phyloP scores from a whole-genome alignment of 2,113 vertebrate species.

The Gymnobelideus leadbeateri region DNA sequence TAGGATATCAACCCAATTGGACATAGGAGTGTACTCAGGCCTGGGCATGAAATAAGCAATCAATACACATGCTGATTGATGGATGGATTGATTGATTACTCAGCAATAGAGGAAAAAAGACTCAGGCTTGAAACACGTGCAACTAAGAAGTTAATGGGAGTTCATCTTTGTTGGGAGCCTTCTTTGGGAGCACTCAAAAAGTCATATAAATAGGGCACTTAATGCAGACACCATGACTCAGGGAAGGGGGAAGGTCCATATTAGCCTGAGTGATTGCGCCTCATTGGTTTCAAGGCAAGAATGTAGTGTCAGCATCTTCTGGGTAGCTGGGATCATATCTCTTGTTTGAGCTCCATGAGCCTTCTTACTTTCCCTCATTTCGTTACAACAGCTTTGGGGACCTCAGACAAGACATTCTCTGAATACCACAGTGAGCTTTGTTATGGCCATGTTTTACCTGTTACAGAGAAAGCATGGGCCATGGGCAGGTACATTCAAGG shows the following conservation, averaged over 20 bases:
- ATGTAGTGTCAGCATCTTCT: neutral
- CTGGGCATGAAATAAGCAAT: neutral
- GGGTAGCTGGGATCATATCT: neutral
- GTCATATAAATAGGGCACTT: conserved; percentile 72
- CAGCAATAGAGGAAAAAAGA: conserved; percentile 38
- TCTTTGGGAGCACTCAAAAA: conserved; percentile 65
- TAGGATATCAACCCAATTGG: neutral
- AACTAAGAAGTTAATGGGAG: conserved; percentile 38
- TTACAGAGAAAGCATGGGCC: neutral
- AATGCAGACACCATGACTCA: conserved; percentile 68
- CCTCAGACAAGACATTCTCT: neutral
- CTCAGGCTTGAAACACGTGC: conserved; percentile 28
- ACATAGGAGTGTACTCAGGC: neutral
- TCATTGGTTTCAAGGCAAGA: neutral
- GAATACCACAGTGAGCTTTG: neutral
- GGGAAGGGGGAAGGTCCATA: conserved; percentile 29
- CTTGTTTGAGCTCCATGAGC: neutral
- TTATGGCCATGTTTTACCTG: neutral
- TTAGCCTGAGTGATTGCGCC: conserved; percentile 42
- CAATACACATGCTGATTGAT: neutral
- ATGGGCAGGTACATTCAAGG: neutral
- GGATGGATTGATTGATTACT: neutral
- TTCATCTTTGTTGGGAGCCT: conserved; percentile 54
- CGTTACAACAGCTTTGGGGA: neutral
- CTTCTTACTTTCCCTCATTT: neutral